Percentiles rank a stretch among this genome's conserved stretches.
phyloP scores from a whole-genome alignment of 1,140 invertebrate species.

The Macrotrachela quadricornifera region DNA sequence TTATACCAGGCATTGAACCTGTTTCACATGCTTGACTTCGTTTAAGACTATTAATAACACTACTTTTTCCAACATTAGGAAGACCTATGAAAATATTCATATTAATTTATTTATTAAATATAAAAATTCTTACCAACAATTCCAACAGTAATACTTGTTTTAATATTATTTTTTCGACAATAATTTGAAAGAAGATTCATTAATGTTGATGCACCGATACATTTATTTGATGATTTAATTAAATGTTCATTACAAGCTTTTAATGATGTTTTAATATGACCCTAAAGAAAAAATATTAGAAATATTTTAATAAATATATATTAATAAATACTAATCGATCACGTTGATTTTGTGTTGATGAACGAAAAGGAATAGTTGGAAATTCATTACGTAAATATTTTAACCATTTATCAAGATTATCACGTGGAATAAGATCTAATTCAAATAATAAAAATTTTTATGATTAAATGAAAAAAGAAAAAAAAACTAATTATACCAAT shows the following conservation, averaged over 20 bases:
- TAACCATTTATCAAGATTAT: conserved; percentile 73
- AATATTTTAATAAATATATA: background rate
- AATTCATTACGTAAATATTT: conserved; percentile 53
- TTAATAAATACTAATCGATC: conserved; percentile 19
- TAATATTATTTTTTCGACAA: conserved; percentile 53
- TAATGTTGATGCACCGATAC: conserved; percentile 73
- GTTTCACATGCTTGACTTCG: conserved; percentile 71
- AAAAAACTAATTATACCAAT: conserved; percentile 32
- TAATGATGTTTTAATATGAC: conserved; percentile 17
- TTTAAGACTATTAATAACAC: conserved; percentile 92
- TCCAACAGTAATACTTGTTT: conserved; percentile 73
- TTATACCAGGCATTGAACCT: conserved; percentile 73
- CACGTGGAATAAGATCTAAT: conserved; percentile 65
- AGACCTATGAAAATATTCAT: conserved; percentile 35
- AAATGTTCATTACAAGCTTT: conserved; percentile 28
- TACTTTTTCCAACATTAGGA: conserved; percentile 98
- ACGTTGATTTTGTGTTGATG: conserved; percentile 74
- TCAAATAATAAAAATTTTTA: too few relatives aligned
- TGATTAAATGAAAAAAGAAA: too few relatives aligned
- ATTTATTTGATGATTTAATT: conserved; percentile 42
- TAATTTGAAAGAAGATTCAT: conserved; percentile 82
- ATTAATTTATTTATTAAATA: too few relatives aligned
- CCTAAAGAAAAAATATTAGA: conserved; percentile 9
- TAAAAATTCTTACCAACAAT: conserved; percentile 47
- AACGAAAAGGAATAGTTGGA: conserved; percentile 80